A percentile compares a stretch with the other conserved stretches of the same genome.
Conservation (phyloP, 1,140 invertebrate genomes). For the Laupala kohalensis region DNA sequence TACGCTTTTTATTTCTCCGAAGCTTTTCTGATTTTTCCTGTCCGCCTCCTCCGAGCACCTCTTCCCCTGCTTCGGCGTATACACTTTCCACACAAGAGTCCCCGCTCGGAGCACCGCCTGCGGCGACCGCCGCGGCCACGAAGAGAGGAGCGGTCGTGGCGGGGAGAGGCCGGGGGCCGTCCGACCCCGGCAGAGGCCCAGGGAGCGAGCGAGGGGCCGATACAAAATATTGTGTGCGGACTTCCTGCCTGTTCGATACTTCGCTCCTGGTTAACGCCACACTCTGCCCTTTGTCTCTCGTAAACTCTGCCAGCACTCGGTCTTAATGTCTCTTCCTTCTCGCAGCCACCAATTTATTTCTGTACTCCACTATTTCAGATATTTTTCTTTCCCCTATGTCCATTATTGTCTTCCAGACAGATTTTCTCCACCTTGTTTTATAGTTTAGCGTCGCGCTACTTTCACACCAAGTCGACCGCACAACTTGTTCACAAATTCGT, state of each 20-base stretch:
- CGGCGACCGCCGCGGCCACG: no score
- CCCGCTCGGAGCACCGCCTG: no score
- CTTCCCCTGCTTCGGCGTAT: no score
- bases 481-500: neutral
- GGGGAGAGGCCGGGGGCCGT: no score
- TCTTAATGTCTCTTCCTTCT: neutral
- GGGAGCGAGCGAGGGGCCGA: neutral
- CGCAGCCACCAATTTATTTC: neutral
- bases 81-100: no score
- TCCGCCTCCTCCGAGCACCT: neutral
- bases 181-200: neutral
- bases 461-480: neutral
- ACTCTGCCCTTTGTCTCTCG: neutral
- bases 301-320: neutral
- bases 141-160: no score
- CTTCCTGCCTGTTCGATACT: neutral
- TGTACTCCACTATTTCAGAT: neutral
- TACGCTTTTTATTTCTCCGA: neutral
- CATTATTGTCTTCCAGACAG: neutral
- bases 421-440: neutral
- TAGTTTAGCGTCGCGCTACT: neutral
- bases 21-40: neutral
- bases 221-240: neutral
- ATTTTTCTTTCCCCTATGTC: neutral
- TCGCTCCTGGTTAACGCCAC: neutral